Evolutionary conservation across 64 coral and sea anemone genomes (phyloP).

Genomic region (Exaiptasia diaphana): DNA sequence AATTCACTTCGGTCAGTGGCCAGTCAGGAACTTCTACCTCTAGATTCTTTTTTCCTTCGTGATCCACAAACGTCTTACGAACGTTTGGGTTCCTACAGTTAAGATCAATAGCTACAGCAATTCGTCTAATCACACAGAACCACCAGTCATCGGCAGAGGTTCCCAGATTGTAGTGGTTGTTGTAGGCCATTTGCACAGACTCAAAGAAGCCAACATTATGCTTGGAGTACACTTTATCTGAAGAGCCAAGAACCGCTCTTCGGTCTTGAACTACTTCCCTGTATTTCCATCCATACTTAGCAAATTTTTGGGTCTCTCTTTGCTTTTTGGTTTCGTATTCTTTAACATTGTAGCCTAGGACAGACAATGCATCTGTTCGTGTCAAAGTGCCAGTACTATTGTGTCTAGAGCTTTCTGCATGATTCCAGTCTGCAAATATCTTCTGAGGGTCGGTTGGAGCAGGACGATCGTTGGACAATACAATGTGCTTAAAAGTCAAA

Average conservation of each 20-base stretch:
- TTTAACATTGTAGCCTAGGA: no score
- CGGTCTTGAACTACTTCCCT: conserved; percentile 1
- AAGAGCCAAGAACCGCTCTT: conserved; percentile 31
- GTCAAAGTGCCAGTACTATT: no score
- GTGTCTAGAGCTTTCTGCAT: no score
- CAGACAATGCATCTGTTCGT: no score
- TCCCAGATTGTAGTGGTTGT: conserved; percentile 64
- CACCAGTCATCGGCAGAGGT: conserved; percentile 88
- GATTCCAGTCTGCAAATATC: not conserved
- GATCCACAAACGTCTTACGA: conserved; percentile 65
- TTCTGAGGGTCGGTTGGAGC: not conserved
- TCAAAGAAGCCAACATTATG: conserved; percentile 60
- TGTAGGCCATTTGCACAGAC: conserved; percentile 56
- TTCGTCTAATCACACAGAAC: conserved; percentile 57
- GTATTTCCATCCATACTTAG: conserved; percentile 54
- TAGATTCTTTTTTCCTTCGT: conserved; percentile 59
- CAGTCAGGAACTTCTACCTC: not conserved
- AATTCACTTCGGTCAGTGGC: conserved; percentile 42
- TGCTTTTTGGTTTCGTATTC: no score
- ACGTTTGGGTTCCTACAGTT: conserved; percentile 47
- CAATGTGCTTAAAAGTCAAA: not conserved
- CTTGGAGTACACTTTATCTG: conserved; percentile 31
- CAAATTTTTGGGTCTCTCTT: no score
- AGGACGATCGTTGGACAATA: not conserved
- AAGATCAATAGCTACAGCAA: conserved; percentile 46